A percentile compares a stretch with the other conserved stretches of the same genome.
phyloP scores from a whole-genome alignment of 2,797 vertebrate species.

The Rhabdomys pumilio region DNA sequence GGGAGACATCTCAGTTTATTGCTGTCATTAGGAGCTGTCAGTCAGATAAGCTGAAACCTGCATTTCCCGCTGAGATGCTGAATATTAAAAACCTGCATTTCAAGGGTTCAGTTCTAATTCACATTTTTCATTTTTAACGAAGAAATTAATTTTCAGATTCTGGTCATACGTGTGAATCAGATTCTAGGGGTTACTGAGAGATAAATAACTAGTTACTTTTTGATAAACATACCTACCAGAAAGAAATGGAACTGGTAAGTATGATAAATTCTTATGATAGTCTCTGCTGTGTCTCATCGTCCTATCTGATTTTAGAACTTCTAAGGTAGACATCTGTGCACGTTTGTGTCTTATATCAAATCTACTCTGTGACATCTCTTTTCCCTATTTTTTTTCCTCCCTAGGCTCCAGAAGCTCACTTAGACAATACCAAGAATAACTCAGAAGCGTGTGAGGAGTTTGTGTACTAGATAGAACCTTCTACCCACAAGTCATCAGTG shows the following conservation, averaged over 20 bases:
- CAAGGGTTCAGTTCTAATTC: conserved; percentile 3
- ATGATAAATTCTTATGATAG: not conserved
- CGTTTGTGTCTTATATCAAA: not conserved
- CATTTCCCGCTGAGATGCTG: conserved; percentile 50
- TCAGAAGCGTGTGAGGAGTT: not conserved
- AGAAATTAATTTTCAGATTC: conserved; percentile 51
- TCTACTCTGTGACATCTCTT: not conserved
- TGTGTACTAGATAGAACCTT: not conserved
- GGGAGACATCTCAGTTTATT: conserved; percentile 67
- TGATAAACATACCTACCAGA: not conserved
- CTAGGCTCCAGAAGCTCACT: not conserved
- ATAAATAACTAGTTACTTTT: conserved; percentile 39
- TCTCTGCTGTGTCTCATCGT: not conserved
- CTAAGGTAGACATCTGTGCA: not conserved
- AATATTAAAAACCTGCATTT: conserved; percentile 71
- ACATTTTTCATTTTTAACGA: conserved; percentile 34
- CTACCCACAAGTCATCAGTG: not conserved
- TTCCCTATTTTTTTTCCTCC: too few relatives aligned
- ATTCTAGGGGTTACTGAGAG: conserved; percentile 50
- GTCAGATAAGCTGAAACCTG: conserved; percentile 69
- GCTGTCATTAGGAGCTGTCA: conserved; percentile 76
- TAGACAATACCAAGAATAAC: not conserved
- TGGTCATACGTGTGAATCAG: not conserved
- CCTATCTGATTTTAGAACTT: conserved; percentile 6
- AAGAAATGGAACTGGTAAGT: not conserved